Conservation (phyloP, 2,888 invertebrate genomes). For the Rhagium mordax region DNA sequence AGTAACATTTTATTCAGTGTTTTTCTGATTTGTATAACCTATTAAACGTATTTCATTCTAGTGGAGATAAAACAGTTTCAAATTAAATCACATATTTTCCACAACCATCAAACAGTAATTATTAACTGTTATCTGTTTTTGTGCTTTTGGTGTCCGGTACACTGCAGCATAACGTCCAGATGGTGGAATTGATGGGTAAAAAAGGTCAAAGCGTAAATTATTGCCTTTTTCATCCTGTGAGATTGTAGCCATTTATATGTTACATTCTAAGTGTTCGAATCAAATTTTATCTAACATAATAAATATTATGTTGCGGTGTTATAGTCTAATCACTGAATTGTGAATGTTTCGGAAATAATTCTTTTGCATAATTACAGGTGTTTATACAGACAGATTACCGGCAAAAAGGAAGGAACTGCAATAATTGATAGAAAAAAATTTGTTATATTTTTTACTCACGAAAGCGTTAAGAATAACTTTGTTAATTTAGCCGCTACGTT, state of each 20-base stretch:
- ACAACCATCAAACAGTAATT: constrained; percentile 60
- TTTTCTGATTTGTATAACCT: no score
- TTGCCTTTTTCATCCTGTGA: background rate
- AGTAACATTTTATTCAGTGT: no score
- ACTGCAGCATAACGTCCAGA: constrained; percentile 1
- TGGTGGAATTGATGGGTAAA: constrained; percentile 1
- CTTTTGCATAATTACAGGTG: no score
- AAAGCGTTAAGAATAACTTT: no score
- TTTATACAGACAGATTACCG: no score
- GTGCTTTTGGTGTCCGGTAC: constrained; percentile 48
- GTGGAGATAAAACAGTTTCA: constrained; percentile 15
- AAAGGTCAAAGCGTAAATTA: constrained; percentile 19
- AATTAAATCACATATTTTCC: constrained; percentile 54
- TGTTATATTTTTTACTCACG: no score
- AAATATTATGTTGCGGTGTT: no score
- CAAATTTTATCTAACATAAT: background rate
- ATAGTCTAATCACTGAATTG: no score
- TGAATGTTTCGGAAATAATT: no score
- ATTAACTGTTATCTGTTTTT: constrained; percentile 57
- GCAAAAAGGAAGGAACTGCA: no score
- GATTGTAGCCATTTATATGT: background rate
- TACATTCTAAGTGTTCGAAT: background rate
- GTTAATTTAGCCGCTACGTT: no score
- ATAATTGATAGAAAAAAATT: no score
- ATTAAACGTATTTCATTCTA: background rate